Evolutionary conservation across 1,140 invertebrate genomes (phyloP).

Genomic region (Drosophila ambigua): DNA sequence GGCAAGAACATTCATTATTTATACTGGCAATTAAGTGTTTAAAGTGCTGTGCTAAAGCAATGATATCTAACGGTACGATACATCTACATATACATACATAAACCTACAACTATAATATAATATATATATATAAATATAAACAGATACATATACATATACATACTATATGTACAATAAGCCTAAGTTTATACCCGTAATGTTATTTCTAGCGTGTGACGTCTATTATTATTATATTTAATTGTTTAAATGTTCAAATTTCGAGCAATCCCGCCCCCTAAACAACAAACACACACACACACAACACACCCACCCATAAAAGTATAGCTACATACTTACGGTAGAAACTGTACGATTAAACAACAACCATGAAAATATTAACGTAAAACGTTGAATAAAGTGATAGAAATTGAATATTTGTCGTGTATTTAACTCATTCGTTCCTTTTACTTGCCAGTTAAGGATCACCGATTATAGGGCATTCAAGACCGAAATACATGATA

Average conservation of each 20-base stretch:
- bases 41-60: conserved; percentile 61
- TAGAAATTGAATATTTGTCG: conserved; percentile 52
- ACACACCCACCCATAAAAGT: conserved; percentile 17
- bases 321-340: conserved; percentile 23
- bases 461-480: too few relatives aligned
- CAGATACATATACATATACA: conserved; percentile 31
- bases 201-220: conserved; percentile 46
- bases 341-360: conserved; percentile 49
- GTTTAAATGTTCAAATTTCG: conserved; percentile 55
- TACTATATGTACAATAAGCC: conserved; percentile 49
- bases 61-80: conserved; percentile 53
- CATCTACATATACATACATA: conserved; percentile 32
- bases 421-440: background rate
- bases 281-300: conserved; percentile 11
- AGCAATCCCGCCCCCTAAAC: conserved; percentile 21
- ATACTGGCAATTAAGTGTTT: conserved; percentile 64
- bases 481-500: too few relatives aligned
- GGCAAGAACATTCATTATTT: conserved; percentile 57
- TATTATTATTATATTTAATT: conserved; percentile 67
- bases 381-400: conserved; percentile 78
- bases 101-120: conserved; percentile 46
- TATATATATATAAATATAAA: conserved; percentile 26
- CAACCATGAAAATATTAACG: conserved; percentile 59
- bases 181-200: conserved; percentile 60
- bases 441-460: too few relatives aligned